Conservation (phyloP, 2,797 vertebrate species). For the Fringilla coelebs region DNA sequence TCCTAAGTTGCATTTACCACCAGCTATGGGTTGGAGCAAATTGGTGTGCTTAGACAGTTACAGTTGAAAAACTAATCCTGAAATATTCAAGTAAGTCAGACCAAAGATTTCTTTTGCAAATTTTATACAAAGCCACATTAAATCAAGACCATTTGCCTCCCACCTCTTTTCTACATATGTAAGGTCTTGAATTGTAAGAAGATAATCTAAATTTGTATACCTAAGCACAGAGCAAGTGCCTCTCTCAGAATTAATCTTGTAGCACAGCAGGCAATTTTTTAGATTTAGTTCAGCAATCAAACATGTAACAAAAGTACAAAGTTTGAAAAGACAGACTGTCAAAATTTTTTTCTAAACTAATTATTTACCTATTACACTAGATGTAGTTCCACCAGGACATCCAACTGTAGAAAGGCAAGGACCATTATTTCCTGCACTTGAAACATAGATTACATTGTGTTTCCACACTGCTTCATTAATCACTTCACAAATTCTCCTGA, state of each 20-base stretch:
- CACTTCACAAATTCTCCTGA: slow-evolving; percentile 96
- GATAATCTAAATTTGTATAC: neutral
- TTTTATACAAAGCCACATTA: neutral
- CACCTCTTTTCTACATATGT: neutral
- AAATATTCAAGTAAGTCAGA: neutral
- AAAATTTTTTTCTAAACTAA: neutral
- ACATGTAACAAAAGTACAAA: neutral
- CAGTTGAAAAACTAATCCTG: neutral
- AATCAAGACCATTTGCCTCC: neutral
- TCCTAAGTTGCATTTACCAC: neutral
- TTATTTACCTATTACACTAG: slow-evolving; percentile 90
- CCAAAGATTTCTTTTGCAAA: neutral
- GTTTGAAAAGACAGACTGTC: neutral
- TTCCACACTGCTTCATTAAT: slow-evolving; percentile 98
- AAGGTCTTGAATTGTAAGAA: neutral
- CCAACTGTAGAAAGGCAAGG: slow-evolving; percentile 97
- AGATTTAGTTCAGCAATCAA: neutral
- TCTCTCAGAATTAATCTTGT: neutral
- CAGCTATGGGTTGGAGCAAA: neutral
- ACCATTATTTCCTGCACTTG: slow-evolving; percentile 97
- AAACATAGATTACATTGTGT: slow-evolving; percentile 95
- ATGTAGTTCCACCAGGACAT: slow-evolving; percentile 95
- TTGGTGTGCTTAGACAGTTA: neutral
- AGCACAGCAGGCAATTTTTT: neutral
- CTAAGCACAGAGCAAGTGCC: neutral